Conservation (phyloP, 1,140 invertebrate genomes). For the Drosophila kohkoa region DNA sequence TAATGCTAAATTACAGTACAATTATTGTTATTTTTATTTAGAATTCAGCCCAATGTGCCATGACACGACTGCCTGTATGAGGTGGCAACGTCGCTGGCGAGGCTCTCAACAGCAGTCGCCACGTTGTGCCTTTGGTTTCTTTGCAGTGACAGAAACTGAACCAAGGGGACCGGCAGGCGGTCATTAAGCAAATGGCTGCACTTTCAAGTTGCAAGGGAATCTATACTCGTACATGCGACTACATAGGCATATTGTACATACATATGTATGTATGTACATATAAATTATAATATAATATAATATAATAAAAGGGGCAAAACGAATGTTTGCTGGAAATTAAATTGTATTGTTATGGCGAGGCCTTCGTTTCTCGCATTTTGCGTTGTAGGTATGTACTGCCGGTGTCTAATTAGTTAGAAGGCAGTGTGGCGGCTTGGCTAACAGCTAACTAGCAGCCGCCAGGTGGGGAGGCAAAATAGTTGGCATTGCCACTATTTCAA, state of each 20-base stretch:
- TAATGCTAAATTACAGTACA: too few relatives aligned
- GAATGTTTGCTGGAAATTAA: slow-evolving; percentile 83
- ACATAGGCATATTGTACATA: slow-evolving; percentile 18
- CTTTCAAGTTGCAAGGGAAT: slow-evolving; percentile 64
- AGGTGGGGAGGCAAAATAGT: slow-evolving; percentile 29
- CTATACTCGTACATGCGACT: background rate
- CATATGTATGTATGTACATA: slow-evolving; percentile 21
- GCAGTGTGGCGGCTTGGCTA: slow-evolving; percentile 16
- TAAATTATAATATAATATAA: slow-evolving; percentile 19
- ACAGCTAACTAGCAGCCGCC: slow-evolving; percentile 39
- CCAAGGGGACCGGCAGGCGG: slow-evolving; percentile 62
- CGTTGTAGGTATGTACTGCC: slow-evolving; percentile 43
- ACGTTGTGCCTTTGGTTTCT: slow-evolving; percentile 38
- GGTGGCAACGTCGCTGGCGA: slow-evolving; percentile 41
- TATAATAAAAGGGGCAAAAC: slow-evolving; percentile 36
- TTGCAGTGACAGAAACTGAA: slow-evolving; percentile 20
- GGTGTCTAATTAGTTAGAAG: slow-evolving; percentile 76
- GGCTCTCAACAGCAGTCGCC: background rate
- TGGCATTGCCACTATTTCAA: slow-evolving; percentile 54
- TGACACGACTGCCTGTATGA: slow-evolving; percentile 18
- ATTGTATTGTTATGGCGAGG: slow-evolving; percentile 83
- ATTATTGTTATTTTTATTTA: slow-evolving; percentile 55
- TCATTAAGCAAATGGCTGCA: slow-evolving; percentile 82
- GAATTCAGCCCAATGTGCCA: slow-evolving; percentile 60
- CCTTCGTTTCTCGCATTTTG: slow-evolving; percentile 66